Evolutionary conservation across 2,888 invertebrate species (phyloP), one percentile per base, ranked within the genome.

Genomic region (Smittia aterrima): DNA sequence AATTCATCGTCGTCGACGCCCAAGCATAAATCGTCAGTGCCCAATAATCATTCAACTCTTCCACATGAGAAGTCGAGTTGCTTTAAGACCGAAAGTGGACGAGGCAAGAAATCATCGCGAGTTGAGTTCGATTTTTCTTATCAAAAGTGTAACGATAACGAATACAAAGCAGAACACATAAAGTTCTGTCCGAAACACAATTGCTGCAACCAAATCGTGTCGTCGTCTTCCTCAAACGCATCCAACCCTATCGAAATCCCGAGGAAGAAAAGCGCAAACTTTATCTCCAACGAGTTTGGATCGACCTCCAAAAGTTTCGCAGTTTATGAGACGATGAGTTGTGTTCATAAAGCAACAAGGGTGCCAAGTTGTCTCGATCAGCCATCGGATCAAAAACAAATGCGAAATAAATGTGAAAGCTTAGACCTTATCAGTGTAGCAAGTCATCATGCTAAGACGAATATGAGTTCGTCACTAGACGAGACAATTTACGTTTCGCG

Each of bases 51-150:
- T 64, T 38, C 27, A 66, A 54, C 74, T 16, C 4, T 74, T 66
- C 76, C 75, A 40, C 79, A 81, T 16, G 83, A 83, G 77, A 83
- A 82, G 77, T 80, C 82, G 27, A 66, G 74, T 32, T 74, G 74
- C 41, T 47, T 74, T n/a, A 74, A 74, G 27, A 3, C 22, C 18
- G 67, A 67, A 4, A 47, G 13, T 24, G 66, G 18, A 1, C 38
- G 24, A 27, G 64, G 16, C 20, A 72, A 72, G 22, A 72, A 72
- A 62, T 6, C 53, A n/a, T 72, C 72, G 18, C 58, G 62, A n/a
- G 83, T 83, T n/a, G 83, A 83, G 75, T 83, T 83, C 77, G 83
- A 83, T 78, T 83, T 83, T 76, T 81, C 82, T n/a, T 82, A 81
- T 77, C 83, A 83, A 75, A 83, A 81, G 77, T 83, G 83, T 75